phyloP scores from a whole-genome alignment of 2,888 invertebrate genomes.

The Steinernema carpocapsae region DNA sequence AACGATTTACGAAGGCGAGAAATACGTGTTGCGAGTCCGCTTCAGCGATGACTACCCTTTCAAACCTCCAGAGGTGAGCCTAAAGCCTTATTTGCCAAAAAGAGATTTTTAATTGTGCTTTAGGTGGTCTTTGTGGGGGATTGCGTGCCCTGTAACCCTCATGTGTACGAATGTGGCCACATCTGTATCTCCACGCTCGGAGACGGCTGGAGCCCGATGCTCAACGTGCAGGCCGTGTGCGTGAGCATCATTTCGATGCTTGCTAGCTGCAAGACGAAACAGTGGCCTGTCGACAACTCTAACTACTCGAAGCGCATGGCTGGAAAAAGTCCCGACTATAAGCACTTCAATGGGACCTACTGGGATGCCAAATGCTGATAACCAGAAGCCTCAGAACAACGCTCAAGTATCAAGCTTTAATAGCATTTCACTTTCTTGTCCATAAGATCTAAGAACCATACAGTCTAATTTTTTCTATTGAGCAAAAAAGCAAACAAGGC shows the following conservation, averaged over 20 bases:
- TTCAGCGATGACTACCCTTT: constrained; percentile 15
- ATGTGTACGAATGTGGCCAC: constrained; percentile 13
- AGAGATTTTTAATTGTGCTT: background rate
- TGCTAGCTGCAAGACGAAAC: constrained; percentile 22
- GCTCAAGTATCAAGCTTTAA: background rate
- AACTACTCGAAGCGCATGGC: background rate
- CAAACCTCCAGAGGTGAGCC: constrained; percentile 17
- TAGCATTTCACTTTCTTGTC: too few species aligned
- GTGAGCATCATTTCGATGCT: constrained; percentile 9
- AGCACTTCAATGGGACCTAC: constrained; percentile 22
- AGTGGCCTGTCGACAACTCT: constrained; percentile 1
- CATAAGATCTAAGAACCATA: too few species aligned
- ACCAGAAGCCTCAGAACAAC: background rate
- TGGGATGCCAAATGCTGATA: background rate
- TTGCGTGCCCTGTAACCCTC: constrained; percentile 7
- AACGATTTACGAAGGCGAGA: constrained; percentile 30
- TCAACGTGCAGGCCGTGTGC: constrained; percentile 4
- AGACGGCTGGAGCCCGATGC: constrained; percentile 7
- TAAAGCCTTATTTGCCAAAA: background rate
- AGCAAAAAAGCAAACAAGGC: background rate
- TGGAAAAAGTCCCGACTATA: background rate
- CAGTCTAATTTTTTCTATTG: background rate
- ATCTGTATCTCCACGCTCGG: constrained; percentile 29
- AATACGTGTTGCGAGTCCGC: constrained; percentile 11
- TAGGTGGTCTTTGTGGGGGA: constrained; percentile 24